Evolutionary conservation across 2,888 invertebrate species (phyloP).

Genomic region (Dynastes maya): DNA sequence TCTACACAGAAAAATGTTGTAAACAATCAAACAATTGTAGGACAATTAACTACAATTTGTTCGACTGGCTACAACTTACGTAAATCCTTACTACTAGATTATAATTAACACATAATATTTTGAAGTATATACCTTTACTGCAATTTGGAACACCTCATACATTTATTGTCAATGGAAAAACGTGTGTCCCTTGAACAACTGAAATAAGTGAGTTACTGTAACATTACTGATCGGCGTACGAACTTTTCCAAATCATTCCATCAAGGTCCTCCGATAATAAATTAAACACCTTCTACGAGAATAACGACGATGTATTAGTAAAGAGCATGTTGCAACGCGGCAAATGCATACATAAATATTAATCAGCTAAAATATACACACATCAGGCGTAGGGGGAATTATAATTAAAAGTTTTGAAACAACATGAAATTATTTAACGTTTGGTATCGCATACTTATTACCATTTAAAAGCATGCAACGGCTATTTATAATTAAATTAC

Average conservation of each 20-base stretch:
- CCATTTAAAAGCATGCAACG: not conserved
- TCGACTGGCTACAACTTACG: no score
- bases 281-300: conserved; percentile 9
- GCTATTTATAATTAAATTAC: conserved; percentile 7
- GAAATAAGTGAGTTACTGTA: not conserved
- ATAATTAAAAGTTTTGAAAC: conserved; percentile 32
- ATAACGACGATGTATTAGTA: not conserved
- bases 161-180: no score
- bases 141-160: no score
- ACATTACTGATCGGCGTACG: not conserved
- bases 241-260: conserved; percentile 4
- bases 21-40: no score
- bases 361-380: conserved; percentile 31
- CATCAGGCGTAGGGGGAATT: conserved; percentile 27
- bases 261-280: conserved; percentile 9
- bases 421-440: conserved; percentile 29
- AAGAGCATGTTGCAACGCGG: conserved; percentile 18
- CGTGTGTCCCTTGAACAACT: no score
- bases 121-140: no score
- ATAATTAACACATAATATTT: no score
- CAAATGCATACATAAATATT: conserved; percentile 33
- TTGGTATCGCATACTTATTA: conserved; percentile 24
- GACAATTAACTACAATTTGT: no score
- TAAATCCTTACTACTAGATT: no score
- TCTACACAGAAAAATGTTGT: no score